Conservation (phyloP, 2,888 invertebrate genomes). For the Microchrysa polita region DNA sequence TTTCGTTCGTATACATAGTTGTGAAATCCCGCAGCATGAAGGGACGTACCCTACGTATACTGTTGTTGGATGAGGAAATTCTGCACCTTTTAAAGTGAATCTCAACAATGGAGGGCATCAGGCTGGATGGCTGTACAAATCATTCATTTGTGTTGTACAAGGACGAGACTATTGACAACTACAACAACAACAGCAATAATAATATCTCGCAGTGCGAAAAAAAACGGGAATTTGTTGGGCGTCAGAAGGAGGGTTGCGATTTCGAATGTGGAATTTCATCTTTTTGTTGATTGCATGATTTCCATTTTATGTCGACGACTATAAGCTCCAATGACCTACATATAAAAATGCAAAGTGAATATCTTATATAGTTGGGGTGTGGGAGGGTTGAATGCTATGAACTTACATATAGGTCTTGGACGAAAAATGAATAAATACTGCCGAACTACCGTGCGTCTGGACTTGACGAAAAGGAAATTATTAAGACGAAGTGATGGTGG, state of each 20-base stretch:
- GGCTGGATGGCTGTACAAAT: not conserved
- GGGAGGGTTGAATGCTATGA: too few relatives aligned
- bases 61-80: not conserved
- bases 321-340: too few relatives aligned
- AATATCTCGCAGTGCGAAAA: not conserved
- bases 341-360: too few relatives aligned
- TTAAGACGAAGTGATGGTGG: not conserved
- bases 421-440: too few relatives aligned
- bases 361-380: too few relatives aligned
- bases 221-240: not conserved
- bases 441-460: too few relatives aligned
- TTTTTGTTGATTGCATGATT: constrained; percentile 26
- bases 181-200: not conserved
- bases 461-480: not conserved
- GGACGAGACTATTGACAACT: too few relatives aligned
- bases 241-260: too few relatives aligned
- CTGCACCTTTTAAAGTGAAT: not conserved
- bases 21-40: not conserved
- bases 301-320: constrained; percentile 11
- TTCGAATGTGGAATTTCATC: constrained; percentile 13
- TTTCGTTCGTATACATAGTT: constrained; percentile 1
- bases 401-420: too few relatives aligned
- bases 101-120: too few relatives aligned
- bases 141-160: not conserved
- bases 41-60: too few relatives aligned